These are phyloP conservation scores for Rhynchopsitta pachyrhyncha DNA, from an alignment of 2,113 vertebrate genomes.

Conservation along the genomic window DNA sequence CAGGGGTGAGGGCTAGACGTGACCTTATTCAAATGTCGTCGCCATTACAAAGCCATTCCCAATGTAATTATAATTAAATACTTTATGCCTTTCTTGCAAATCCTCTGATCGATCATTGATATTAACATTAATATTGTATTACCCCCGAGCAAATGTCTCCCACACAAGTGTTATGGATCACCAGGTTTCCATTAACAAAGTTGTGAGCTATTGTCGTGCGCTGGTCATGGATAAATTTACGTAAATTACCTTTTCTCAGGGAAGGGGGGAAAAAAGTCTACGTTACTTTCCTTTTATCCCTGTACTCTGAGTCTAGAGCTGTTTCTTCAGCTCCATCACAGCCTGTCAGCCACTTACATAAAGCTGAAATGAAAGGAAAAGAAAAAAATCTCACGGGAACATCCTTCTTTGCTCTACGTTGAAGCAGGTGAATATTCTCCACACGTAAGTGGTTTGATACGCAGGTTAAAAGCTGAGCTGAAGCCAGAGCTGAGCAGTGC, in stretches of 20 bases:
- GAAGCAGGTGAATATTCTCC: background rate
- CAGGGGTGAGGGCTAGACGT: slow-evolving; percentile 88
- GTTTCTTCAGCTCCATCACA: background rate
- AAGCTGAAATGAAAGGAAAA: background rate
- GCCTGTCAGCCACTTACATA: background rate
- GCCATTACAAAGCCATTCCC: slow-evolving; percentile 76
- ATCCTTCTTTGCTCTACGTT: background rate
- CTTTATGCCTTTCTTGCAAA: slow-evolving; percentile 95
- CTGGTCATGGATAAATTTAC: slow-evolving; percentile 78
- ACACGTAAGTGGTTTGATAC: accelerated
- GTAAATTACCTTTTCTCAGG: slow-evolving; percentile 83
- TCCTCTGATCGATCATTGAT: slow-evolving; percentile 93
- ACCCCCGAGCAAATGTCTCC: slow-evolving; percentile 90
- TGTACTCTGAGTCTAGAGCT: background rate
- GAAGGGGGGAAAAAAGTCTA: slow-evolving; percentile 40
- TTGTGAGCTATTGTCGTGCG: slow-evolving; percentile 78
- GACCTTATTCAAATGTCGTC: slow-evolving; percentile 98
- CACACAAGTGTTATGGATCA: slow-evolving; percentile 90
- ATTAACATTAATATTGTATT: slow-evolving; percentile 86
- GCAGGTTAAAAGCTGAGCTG: background rate
- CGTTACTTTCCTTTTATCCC: background rate
- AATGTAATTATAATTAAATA: slow-evolving; percentile 95
- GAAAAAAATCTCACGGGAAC: background rate
- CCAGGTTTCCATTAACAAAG: slow-evolving; percentile 95
- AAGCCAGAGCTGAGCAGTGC: background rate